phyloP scores from a whole-genome alignment of 2,797 vertebrate genomes.

The Amphiprion clarkii region DNA sequence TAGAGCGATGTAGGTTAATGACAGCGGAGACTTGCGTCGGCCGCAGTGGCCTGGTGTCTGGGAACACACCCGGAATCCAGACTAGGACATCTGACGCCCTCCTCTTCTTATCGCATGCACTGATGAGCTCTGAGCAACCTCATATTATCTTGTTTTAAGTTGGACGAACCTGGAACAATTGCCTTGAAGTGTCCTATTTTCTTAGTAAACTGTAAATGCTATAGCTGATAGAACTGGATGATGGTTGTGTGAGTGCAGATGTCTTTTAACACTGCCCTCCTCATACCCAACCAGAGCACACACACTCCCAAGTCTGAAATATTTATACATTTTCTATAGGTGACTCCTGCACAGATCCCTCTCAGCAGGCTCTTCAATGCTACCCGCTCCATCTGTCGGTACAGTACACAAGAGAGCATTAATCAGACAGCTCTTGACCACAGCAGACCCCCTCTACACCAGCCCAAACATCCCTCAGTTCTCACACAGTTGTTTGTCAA shows the following conservation, averaged over 20 bases:
- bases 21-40: constrained; percentile 71
- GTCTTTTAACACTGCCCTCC: constrained; percentile 22
- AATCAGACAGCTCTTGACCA: constrained; percentile 70
- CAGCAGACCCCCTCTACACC: constrained; percentile 39
- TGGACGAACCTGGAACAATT: constrained; percentile 24
- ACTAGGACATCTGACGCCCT: constrained; percentile 72
- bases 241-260: constrained; percentile 16
- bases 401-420: constrained; percentile 57
- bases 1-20: constrained; percentile 83
- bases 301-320: constrained; percentile 18
- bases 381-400: constrained; percentile 54
- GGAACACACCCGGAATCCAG: constrained; percentile 68
- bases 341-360: constrained; percentile 22
- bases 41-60: constrained; percentile 71
- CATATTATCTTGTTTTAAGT: constrained; percentile 46
- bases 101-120: constrained; percentile 36
- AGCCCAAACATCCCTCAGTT: constrained; percentile 64
- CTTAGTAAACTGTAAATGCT: constrained; percentile 5
- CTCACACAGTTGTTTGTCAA: constrained; percentile 74
- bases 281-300: constrained; percentile 24
- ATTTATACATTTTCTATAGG: constrained; percentile 47
- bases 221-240: constrained; percentile 12
- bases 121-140: constrained; percentile 54
- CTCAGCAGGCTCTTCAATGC: constrained; percentile 31
- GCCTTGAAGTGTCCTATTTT: constrained; percentile 38